Percentiles rank a stretch among this genome's conserved stretches.
These are phyloP conservation scores for Microcebus jonahi DNA, from an alignment of 2,113 vertebrate genomes.

Conservation along the genomic window DNA sequence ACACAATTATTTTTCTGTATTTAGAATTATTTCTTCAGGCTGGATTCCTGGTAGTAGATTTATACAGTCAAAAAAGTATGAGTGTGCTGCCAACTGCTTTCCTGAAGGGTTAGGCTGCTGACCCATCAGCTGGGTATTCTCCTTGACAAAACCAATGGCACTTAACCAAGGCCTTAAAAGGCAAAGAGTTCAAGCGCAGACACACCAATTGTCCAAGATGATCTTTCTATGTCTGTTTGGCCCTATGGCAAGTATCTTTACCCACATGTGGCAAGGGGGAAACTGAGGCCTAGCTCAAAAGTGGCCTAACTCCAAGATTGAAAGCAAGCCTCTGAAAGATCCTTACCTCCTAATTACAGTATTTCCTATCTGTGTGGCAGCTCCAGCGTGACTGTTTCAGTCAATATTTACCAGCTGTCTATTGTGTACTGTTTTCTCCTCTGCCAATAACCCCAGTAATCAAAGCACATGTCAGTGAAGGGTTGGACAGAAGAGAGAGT, in stretches of 20 bases:
- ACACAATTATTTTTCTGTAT: background rate
- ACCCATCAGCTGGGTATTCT: background rate
- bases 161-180: background rate
- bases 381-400: background rate
- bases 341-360: background rate
- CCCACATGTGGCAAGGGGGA: background rate
- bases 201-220: background rate
- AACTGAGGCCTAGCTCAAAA: background rate
- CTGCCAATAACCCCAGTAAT: background rate
- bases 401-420: background rate
- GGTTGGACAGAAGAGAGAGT: no score
- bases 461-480: accelerated
- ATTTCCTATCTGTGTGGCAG: background rate
- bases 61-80: background rate
- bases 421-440: background rate
- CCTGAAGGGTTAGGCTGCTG: background rate
- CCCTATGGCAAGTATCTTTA: background rate
- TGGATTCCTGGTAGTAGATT: background rate
- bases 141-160: background rate
- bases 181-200: conserved; percentile 18
- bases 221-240: background rate
- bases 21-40: background rate
- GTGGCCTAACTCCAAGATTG: background rate
- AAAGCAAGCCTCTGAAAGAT: background rate
- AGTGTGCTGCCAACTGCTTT: background rate